phyloP scores from a whole-genome alignment of 2,888 invertebrate genomes.

The Nyleta sp. region DNA sequence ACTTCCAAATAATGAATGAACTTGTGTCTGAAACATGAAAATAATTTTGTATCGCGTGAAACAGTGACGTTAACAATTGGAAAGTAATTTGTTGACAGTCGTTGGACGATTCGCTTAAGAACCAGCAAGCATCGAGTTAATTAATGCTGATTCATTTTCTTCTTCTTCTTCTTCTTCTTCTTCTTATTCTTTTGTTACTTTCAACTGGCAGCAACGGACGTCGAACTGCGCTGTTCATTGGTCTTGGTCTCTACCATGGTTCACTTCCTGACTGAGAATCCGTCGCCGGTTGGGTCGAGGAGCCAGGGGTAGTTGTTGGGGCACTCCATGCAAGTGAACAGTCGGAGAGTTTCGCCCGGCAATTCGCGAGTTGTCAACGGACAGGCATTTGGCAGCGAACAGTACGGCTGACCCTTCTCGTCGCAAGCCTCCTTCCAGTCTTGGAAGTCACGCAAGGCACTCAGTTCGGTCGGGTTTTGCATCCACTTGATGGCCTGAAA shows the following conservation, averaged over 20 bases:
- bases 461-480: conserved; percentile 95
- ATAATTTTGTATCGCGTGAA: conserved; percentile 17
- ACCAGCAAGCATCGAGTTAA: conserved; percentile 12
- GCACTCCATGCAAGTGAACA: conserved; percentile 98
- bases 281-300: conserved; percentile 96
- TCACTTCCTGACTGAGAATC: conserved; percentile 92
- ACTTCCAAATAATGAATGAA: conserved; percentile 10
- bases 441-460: conserved; percentile 93
- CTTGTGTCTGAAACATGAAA: conserved; percentile 17
- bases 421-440: conserved; percentile 98
- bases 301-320: conserved; percentile 98
- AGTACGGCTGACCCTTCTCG: conserved; percentile 96
- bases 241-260: no score
- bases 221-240: no score
- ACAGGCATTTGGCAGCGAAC: conserved; percentile 95
- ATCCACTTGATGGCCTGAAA: conserved; percentile 95
- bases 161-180: no score
- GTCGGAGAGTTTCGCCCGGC: conserved; percentile 94
- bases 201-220: no score
- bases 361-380: conserved; percentile 94
- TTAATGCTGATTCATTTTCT: no score
- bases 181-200: no score
- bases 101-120: conserved; percentile 14
- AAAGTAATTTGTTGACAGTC: neutral
- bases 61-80: conserved; percentile 10